Conservation (phyloP, 2,113 vertebrate genomes). For the Poicephalus meyeri region DNA sequence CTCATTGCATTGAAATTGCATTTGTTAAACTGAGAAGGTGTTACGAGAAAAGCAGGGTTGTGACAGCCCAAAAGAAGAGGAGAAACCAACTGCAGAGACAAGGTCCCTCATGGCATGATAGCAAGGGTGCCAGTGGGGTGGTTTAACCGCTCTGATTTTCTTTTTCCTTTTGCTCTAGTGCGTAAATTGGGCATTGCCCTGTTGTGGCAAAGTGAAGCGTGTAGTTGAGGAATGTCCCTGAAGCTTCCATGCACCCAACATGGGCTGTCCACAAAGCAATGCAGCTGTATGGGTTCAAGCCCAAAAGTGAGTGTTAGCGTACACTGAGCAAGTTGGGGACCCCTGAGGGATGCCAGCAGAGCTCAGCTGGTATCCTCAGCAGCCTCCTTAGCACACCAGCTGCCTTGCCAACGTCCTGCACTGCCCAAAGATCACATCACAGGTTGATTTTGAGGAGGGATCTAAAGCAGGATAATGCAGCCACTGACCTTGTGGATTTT, state of each 20-base stretch:
- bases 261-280: not conserved
- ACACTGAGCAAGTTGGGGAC: fast-evolving
- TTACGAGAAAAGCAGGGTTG: not conserved
- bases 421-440: not conserved
- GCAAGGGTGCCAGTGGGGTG: not conserved
- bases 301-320: fast-evolving
- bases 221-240: not conserved
- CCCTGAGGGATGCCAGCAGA: not conserved
- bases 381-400: not conserved
- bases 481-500: conserved; percentile 26
- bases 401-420: not conserved
- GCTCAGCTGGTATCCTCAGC: not conserved
- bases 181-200: not conserved
- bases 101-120: fast-evolving
- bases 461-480: not conserved
- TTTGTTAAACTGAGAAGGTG: not conserved
- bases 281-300: not conserved
- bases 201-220: not conserved
- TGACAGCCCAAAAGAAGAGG: not conserved
- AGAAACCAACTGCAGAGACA: not conserved
- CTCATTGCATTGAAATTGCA: not conserved
- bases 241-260: not conserved
- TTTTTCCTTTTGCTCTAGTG: not conserved
- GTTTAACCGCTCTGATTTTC: not conserved
- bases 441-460: not conserved